Conservation (phyloP, 2,797 vertebrate species). For the Acanthurus leucopareius region DNA sequence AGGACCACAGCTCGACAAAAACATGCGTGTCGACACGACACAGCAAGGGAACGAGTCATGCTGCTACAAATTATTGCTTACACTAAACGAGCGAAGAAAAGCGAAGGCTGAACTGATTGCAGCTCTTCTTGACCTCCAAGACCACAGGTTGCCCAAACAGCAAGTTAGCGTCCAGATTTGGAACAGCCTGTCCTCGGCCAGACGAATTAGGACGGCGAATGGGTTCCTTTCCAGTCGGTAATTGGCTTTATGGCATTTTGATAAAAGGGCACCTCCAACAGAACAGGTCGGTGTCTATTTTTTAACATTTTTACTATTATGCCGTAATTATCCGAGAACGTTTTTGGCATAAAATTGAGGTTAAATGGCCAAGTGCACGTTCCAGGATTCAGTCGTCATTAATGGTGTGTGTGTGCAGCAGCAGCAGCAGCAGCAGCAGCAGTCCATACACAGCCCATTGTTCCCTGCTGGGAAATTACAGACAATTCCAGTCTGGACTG, state of each 20-base stretch:
- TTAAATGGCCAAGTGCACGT: background rate
- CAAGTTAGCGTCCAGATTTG: constrained; percentile 67
- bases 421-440: background rate
- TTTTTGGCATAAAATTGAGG: constrained; percentile 19
- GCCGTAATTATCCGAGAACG: constrained; percentile 22
- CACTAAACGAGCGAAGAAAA: constrained; percentile 45
- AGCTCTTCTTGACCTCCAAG: constrained; percentile 52
- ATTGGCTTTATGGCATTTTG: constrained; percentile 56
- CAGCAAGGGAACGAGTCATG: constrained; percentile 27
- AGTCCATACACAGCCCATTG: constrained; percentile 21
- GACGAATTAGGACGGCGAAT: constrained; percentile 67
- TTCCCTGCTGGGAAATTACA: constrained; percentile 55
- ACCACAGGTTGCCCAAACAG: constrained; percentile 57
- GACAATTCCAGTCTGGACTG: constrained; percentile 43
- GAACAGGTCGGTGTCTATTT: constrained; percentile 34
- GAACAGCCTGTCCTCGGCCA: constrained; percentile 52
- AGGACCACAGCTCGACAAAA: constrained; percentile 51
- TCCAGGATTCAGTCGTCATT: constrained; percentile 35
- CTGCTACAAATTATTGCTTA: constrained; percentile 59
- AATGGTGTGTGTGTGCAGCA: constrained; percentile 18
- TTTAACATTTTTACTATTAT: constrained; percentile 18
- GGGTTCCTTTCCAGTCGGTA: constrained; percentile 51
- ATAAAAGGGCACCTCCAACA: constrained; percentile 47
- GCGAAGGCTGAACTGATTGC: constrained; percentile 57
- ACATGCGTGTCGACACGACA: constrained; percentile 40